These are phyloP conservation scores for Drosophila monieri DNA, from an alignment of 2,888 invertebrate genomes.

Conservation along the genomic window DNA sequence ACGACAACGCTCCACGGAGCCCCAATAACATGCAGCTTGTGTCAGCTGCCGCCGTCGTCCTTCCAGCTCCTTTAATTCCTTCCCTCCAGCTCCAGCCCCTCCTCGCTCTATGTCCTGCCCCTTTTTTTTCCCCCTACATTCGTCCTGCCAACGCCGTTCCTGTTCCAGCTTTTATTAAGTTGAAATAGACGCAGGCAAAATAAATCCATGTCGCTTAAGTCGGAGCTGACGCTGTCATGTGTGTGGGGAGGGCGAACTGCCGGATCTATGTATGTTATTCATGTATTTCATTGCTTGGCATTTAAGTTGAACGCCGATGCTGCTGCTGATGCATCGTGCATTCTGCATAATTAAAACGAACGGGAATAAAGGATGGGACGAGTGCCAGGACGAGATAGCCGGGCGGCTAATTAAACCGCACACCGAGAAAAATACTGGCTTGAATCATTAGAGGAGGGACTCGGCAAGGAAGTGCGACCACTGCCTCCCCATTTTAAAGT, in stretches of 20 bases:
- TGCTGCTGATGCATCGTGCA: constrained; percentile 38
- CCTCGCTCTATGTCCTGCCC: not conserved
- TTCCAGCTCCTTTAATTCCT: constrained; percentile 8
- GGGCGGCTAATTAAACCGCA: constrained; percentile 26
- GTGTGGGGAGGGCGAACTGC: constrained; percentile 33
- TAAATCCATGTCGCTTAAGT: constrained; percentile 76
- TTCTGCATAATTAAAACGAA: constrained; percentile 74
- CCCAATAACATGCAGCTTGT: constrained; percentile 44
- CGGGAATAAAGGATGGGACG: constrained; percentile 23
- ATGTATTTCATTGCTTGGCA: constrained; percentile 71
- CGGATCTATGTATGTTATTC: constrained; percentile 22
- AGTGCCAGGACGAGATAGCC: constrained; percentile 12
- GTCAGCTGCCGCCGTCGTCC: constrained; percentile 26
- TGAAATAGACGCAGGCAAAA: constrained; percentile 74
- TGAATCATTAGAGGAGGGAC: not conserved
- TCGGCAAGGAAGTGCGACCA: not conserved
- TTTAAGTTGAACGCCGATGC: constrained; percentile 75
- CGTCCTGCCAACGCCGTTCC: constrained; percentile 7
- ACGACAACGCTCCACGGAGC: constrained; percentile 62
- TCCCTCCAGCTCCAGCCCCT: not conserved
- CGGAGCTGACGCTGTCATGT: constrained; percentile 52
- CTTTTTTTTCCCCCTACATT: constrained; percentile 17
- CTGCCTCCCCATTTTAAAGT: not conserved
- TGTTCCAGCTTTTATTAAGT: constrained; percentile 64
- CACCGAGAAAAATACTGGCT: not conserved